Evolutionary conservation across 2,113 vertebrate genomes (phyloP), one percentile per base, ranked within the genome.

Genomic region (Mungos mungo): DNA sequence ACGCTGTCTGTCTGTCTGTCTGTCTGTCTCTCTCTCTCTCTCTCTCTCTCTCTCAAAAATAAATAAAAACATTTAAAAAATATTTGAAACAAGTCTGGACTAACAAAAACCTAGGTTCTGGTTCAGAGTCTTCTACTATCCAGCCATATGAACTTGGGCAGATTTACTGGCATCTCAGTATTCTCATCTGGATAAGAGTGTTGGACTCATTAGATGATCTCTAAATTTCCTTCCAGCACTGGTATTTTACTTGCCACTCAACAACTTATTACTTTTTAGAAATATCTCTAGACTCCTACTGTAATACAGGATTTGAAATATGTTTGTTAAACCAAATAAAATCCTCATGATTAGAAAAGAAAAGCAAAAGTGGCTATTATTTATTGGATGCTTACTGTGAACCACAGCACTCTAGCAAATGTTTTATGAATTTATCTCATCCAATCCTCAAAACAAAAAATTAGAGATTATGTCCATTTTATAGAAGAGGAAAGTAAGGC

Each of bases 351-450:
- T 90, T 88, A 85, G 47, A 11, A 66, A 89, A 77, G 72, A 86
- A 25, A 95, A 97, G 87, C 86, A 94, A 93, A 23, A 2, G 80
- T 80, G 74, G 2, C 19, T 83, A 60, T 68, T 81, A 84, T 90
- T 94, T 69, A 87, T 84, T 90, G 41, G 54, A 88, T 95, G 74
- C 13, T 90, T 84, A 88, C 38, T 72, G n/a, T 93, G 84, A 90
- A 87, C 35, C 29, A 80, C 7, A 76, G 23, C 27, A 93, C 50
- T 90, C 45, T 21, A 81, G 25, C 60, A 83, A 92, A 60, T 85
- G 16, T 60, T 47, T 96, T 82, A 88, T 15, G 35, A 74, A 45
- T 71, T 38, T 63, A 31, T 18, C 21, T 93, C 27, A 74, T 85
- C 38, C 35, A 92, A 13, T 89, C 33, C 29, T 90, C n/a, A 82